Base-by-base conservation (phyloP, 2,888 invertebrate species). In the Chironomus tentans region DNA sequence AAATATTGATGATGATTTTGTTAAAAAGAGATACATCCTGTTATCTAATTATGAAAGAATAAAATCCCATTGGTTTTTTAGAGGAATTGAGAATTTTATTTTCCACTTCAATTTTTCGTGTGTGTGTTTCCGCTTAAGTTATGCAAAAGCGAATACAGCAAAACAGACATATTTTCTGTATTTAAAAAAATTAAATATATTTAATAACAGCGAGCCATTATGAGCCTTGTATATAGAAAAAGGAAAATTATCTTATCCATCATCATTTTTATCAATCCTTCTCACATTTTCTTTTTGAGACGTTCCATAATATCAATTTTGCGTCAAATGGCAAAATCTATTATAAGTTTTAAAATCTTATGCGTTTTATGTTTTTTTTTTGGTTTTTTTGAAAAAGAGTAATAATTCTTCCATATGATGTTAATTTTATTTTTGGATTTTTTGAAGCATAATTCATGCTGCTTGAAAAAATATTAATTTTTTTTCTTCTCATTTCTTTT, bases 321-420 rank as follows among this genome's bases (percentile, higher is more conserved):
- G 68, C 68, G n/a, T 38, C 72, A 72, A 38, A 38, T 56, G 13
- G 48, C 71, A 70, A 70, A 47, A 50, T 50, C 21, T 24, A 24
- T 13, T 72, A 62, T 72, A 46, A 62, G 6, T 70, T 70, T 72
- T 38, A 72, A 72, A 38, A 47, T 21, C 10, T 72, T 62, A 72
- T 72, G 72, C 72, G 72, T 28, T 72, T 38, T 38, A 38, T 10
- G 38, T 38, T 38, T 38, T 38, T 38, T 38, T 38, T 10, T 38
- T 61, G 48, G 13, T 62, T 70, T 48, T 72, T 21, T 28, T 61
- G 38, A 46, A 72, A 72, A 62, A 62, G 72, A 72, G 62, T 72
- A 72, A 72, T 72, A 72, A 62, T 72, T 72, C 28, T 72, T 72
- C 72, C 72, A 72, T 72, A 72, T 72, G 72, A 61, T 62, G 62